Conservation (phyloP, 2,888 invertebrate genomes). For the Petrolisthes cinctipes region DNA sequence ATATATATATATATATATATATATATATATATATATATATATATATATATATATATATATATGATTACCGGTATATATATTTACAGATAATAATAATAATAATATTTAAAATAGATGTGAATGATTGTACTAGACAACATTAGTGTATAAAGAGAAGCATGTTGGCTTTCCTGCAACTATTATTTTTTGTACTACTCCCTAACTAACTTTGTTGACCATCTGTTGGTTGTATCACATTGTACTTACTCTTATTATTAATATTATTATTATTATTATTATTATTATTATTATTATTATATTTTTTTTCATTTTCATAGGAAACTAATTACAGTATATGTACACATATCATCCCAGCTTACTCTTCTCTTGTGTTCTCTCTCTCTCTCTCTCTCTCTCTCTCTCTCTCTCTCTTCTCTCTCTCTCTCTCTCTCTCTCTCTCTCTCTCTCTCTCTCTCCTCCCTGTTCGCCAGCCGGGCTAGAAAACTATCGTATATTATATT, state of each 20-base stretch:
- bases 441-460: neutral
- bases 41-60: conserved; percentile 23
- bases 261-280: no score
- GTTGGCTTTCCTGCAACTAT: neutral
- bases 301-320: no score
- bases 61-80: neutral
- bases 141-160: conserved; percentile 18
- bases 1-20: conserved; percentile 23
- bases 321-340: no score
- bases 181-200: neutral
- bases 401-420: neutral
- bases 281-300: neutral
- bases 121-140: neutral
- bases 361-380: neutral
- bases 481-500: conserved; percentile 8
- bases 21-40: conserved; percentile 13
- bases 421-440: conserved; percentile 10
- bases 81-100: neutral
- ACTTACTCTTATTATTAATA: neutral
- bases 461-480: neutral
- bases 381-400: neutral
- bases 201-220: neutral
- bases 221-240: conserved; percentile 9
- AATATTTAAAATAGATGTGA: conserved; percentile 7
- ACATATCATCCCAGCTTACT: no score